Base-by-base conservation (phyloP, 2,797 vertebrate genomes). In the Protosalanx chinensis region DNA sequence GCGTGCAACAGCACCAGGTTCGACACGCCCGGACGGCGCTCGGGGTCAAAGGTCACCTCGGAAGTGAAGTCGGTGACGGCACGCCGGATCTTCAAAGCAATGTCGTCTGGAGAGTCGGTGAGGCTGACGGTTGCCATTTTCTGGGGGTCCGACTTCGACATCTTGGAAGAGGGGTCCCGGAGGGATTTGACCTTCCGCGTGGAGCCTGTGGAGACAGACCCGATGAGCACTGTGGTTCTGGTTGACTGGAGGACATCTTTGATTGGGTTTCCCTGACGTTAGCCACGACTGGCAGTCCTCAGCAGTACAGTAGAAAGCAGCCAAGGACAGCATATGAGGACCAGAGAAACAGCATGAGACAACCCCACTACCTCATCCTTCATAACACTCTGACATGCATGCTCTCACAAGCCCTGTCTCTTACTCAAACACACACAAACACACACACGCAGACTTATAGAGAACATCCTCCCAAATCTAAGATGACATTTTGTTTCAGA, bases 91-190 rank as follows among this genome's bases (percentile, higher is more conserved):
- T 99, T 99, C 49, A 92, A 83, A 56, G 90, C 88, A 2, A 99
- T 94, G 74, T 96, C 93, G 0, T 98, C 96, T 0, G 96, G 94
- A 30, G 91, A 90, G 88, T 99, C 97, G 0, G 91, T 95, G 77
- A 98, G 85, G 70, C 30, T 72, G 1, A 99, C 81, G 0, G 97
- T 96, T 12, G 96, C 96, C 81, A 96, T 83, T 5, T 72, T 82
- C 27, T 96, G 93, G 0, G 95, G 89, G 89, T 99, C 97, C 0
- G 97, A 99, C 81, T 99, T 99, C 3, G 97, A 98, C 97, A 99
- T 99, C 87, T 99, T 99, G 59, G 85, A 84, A 0, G 92, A 69
- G 0, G 97, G 95, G 80, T 98, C 94, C 20, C 96, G 89, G 20
- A 98, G 94, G 51, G 97, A 98, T 81, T 95, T 98, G 18, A 98